Conservation (phyloP, 2,888 invertebrate genomes). For the Cenopis cana region DNA sequence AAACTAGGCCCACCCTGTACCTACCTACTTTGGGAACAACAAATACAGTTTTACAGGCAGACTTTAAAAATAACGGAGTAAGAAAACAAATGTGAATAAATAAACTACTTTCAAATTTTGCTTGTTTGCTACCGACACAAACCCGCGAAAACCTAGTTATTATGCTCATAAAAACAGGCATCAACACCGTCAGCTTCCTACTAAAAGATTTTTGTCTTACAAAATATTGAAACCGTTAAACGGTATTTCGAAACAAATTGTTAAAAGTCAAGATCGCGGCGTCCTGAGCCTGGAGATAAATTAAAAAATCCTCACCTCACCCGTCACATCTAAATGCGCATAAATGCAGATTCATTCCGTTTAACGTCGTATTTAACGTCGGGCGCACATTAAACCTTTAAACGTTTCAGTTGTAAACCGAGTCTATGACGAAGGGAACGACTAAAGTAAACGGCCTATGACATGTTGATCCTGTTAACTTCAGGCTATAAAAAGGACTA, state of each 20-base stretch:
- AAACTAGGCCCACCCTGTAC: too few species aligned
- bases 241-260: neutral
- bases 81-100: too few species aligned
- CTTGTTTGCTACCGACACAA: too few species aligned
- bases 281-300: neutral
- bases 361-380: conserved; percentile 62
- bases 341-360: conserved; percentile 55
- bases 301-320: conserved; percentile 26
- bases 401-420: conserved; percentile 57
- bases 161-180: too few species aligned
- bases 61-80: too few species aligned
- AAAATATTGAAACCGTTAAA: neutral
- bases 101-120: too few species aligned
- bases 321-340: conserved; percentile 51
- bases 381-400: conserved; percentile 52
- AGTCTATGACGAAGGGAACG: conserved; percentile 51
- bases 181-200: too few species aligned
- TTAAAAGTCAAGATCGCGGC: conserved; percentile 6
- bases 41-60: too few species aligned
- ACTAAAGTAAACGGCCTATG: conserved; percentile 43
- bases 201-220: too few species aligned
- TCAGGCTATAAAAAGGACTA: conserved; percentile 31
- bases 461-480: conserved; percentile 39
- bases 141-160: neutral
- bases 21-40: too few species aligned